phyloP scores from a whole-genome alignment of 2,797 vertebrate genomes.

The Erpetoichthys calabaricus region DNA sequence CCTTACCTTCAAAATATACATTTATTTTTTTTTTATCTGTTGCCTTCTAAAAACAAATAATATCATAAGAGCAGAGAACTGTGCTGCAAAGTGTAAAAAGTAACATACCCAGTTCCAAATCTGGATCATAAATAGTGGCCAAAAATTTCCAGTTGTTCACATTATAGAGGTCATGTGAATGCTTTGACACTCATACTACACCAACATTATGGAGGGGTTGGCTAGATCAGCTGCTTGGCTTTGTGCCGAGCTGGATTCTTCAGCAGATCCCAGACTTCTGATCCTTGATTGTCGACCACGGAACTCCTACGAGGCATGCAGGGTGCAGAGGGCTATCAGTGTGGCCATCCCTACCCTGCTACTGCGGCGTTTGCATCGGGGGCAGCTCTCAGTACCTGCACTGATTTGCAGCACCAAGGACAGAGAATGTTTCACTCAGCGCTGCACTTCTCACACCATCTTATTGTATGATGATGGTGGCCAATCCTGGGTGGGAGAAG shows the following conservation, averaged over 20 bases:
- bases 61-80: no score
- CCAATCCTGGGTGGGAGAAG: conserved; percentile 4
- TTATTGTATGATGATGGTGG: conserved; percentile 36
- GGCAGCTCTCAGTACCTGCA: conserved; percentile 33
- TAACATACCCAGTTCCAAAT: no score
- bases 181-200: no score
- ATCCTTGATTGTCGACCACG: conserved; percentile 42
- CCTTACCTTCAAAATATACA: no score
- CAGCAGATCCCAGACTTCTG: conserved; percentile 26
- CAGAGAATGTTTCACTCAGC: no score
- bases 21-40: no score
- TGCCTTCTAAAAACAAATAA: no score
- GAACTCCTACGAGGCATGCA: conserved; percentile 37
- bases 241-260: conserved; percentile 29
- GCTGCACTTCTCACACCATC: conserved; percentile 20
- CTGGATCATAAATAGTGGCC: no score
- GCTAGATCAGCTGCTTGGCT: conserved; percentile 38
- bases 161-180: no score
- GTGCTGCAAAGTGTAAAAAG: no score
- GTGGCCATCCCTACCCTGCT: conserved; percentile 40
- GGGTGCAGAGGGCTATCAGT: conserved; percentile 37
- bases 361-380: conserved; percentile 38
- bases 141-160: no score
- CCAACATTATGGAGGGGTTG: conserved; percentile 38
- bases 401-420: conserved; percentile 31